Base-by-base conservation (phyloP, 2,888 invertebrate genomes). In the Podotricha telesiphe region DNA sequence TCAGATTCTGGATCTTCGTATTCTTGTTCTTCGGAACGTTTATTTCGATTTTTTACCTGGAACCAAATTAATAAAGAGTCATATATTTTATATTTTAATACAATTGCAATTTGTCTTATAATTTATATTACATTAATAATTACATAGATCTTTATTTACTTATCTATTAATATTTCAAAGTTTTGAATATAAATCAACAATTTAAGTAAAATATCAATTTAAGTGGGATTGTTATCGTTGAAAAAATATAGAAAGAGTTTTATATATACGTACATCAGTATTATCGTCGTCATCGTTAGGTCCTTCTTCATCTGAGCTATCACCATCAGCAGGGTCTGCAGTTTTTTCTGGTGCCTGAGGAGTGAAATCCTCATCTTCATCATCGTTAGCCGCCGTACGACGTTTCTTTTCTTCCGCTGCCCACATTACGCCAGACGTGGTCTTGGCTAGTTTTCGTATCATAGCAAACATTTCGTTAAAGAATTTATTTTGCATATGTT, bases 401-500 rank as follows among this genome's bases (percentile, higher is more conserved):
- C 78, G 80, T 76, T 75, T 86, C 65, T 83, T 93, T n/a, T 92
- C 86, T 42, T 94, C 94, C 2, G 88, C 69, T 7, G 92, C 89
- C 93, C 94, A 92, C 76, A 94, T 76, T 11, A 94, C 86, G 2
- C 94, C 93, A 0, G 90, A 85, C 10, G 91, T 92, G 22, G 91
- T 81, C 78, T 94, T 95, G 0, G 94, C 93, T 3, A 94, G 91
- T 79, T 94, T 95, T 40, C 93, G 90, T 15, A 97, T 94, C 2
- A 93, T 88, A 0, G 85, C 78, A 78, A 97, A 95, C 85, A 97
- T 91, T 63, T 93, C 91, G n/a, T 87, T 90, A 75, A 97, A 95
- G 82, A 96, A 98, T 17, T 86, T 88, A 2, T 93, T 94, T 80
- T 97, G 96, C 91, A 98, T 96, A 79, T 95, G 95, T 47, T 94